Conservation (phyloP, 2,113 vertebrate genomes). For the Ageneiosus marmoratus region DNA sequence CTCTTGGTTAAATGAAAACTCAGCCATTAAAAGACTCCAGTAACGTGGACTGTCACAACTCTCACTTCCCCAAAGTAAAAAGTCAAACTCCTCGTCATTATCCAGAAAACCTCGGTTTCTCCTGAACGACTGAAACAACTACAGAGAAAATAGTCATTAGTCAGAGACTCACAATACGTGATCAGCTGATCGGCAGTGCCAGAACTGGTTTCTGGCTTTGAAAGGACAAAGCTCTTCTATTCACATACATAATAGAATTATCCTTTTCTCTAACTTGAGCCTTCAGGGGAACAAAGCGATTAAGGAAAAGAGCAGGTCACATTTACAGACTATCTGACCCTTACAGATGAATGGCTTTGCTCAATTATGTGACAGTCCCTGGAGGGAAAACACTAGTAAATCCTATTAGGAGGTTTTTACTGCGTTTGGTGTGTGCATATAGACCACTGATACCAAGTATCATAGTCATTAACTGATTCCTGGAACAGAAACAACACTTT, state of each 20-base stretch:
- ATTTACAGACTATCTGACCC: conserved; percentile 46
- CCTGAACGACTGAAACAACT: background rate
- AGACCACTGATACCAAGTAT: background rate
- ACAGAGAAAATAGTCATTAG: background rate
- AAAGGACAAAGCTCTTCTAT: conserved; percentile 65
- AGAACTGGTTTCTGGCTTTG: conserved; percentile 24
- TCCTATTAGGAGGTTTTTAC: conserved; percentile 33
- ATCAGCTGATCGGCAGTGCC: conserved; percentile 54
- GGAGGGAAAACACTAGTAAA: conserved; percentile 31
- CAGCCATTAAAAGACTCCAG: background rate
- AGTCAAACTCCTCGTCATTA: background rate
- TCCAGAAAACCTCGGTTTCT: background rate
- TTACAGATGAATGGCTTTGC: conserved; percentile 39
- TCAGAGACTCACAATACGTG: conserved; percentile 57
- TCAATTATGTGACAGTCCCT: conserved; percentile 50
- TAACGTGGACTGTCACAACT: background rate
- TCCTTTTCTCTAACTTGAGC: conserved; percentile 61
- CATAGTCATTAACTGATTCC: conserved; percentile 12
- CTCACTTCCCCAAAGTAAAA: background rate
- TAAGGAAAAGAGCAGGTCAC: conserved; percentile 63
- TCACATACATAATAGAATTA: conserved; percentile 67
- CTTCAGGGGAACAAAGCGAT: conserved; percentile 63
- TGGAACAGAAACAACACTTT: background rate
- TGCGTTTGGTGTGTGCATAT: conserved; percentile 9
- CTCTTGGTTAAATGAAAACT: background rate